Base-by-base conservation (phyloP, 2,888 invertebrate species). In the Tiliacea aurago region DNA sequence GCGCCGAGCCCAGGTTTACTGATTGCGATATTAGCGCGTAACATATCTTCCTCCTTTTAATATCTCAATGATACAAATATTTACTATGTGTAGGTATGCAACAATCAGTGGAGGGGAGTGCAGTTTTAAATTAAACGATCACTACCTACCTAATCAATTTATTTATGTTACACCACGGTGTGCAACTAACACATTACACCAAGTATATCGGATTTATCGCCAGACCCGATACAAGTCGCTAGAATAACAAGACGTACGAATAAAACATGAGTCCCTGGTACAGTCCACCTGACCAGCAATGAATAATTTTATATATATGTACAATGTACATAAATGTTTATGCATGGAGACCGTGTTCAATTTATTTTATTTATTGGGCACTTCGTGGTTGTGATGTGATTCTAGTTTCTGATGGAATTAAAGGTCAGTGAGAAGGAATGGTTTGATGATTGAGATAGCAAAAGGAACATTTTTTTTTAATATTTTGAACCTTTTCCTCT, bases 261-360 rank as follows among this genome's bases (percentile, higher is more conserved):
- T 87, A 86, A 87, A 86, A 87, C 86, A 87, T 87, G 86, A 87
- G 83, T 18, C 43, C 78, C 43, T 77, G 33, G 71, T 61, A 71
- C 62, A 70, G 23, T 76, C 70, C 62, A 86, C 86, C 86, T 87
- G 86, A 62, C 73, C 83, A 55, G 76, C 84, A 84, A 86, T 86
- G 86, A 86, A 87, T 86, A 87, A 87, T 78, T 83, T 80, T 78
- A 75, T 81, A 70, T 28, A 28, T 28, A 28, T 28, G 28, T 47
- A 63, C 11, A 37, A 63, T 70, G 43, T 64, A 63, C 67, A 53
- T 56, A 10, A 62, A 80, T 86, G 83, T 83, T 84, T 84, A 87
- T 87, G 76, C 78, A 84, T 84, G 70, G 65, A 56, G 41, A 45
- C 28, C 49, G 58, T 58, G 75, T 78, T 73, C 84, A 77, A 79